Evolutionary conservation across 2,888 invertebrate species (phyloP), one percentile per base, ranked within the genome.

Genomic region (Nephrocerus scutellatus): DNA sequence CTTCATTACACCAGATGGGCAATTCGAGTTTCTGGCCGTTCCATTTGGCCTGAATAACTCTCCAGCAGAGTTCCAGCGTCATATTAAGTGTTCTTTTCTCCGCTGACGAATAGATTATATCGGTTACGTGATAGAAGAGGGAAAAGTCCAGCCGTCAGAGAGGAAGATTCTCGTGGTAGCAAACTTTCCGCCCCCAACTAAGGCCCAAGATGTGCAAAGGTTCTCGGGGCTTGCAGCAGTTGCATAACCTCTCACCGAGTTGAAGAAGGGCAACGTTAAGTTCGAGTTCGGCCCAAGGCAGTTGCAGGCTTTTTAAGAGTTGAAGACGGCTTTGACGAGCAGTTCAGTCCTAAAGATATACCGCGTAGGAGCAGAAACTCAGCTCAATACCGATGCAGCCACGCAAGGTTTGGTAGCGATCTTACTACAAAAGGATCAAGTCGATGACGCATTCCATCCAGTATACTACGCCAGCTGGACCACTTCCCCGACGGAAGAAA

Each of bases 391-490:
- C 8, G 40, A 44, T 31, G 40, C 37, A 14, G 23, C 30, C 15
- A 37, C 30, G 14, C 24, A 47, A 30, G 55, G 59, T 2, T 55
- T 48, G 40, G 57, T 52, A 10, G 57, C 54, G 5, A 39, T 54
- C 4, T 33, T 60, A 13, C 22, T 61, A 7, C 57, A 60, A 38
- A 43, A 41, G 28, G 33, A 39, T 14, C n/a, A 36, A 31, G 12
- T 40, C 4, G 48, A 46, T 14, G 41, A 34, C 10, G 35, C 45
- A 13, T 45, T 55, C 10, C 58, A 59, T 36, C 58, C 56, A 1
- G 48, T 59, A 4, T 54, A 50, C 24, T 62, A 49, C 25, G 44
- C 50, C 35, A 58, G 56, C 25, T 46, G 41, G 24, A 59, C 57
- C 36, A 58, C 56, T 0, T 49, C 54, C 0, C 39, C 46, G 7